phyloP scores from a whole-genome alignment of 2,113 vertebrate species.

The Cariama cristata region DNA sequence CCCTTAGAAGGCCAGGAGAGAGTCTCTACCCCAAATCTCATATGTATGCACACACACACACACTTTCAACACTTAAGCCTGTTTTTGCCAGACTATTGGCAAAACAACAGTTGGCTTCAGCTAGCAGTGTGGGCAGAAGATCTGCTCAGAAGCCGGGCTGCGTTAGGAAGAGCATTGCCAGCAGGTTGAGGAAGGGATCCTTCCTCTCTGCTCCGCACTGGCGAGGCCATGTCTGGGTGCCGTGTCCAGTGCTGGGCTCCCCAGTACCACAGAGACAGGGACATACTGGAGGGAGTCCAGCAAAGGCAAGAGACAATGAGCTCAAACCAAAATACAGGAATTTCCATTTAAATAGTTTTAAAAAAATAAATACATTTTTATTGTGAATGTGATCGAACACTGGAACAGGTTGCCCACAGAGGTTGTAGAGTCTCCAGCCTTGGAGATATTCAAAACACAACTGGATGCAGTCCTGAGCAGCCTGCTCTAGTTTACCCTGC shows the following conservation, averaged over 20 bases:
- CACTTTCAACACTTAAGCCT: not conserved
- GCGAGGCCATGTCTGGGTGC: not conserved
- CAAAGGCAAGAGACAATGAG: not conserved
- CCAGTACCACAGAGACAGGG: not conserved
- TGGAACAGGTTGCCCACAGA: not conserved
- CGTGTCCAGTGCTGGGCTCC: not conserved
- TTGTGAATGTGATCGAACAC: not conserved
- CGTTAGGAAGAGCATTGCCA: not conserved
- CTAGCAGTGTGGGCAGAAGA: not conserved
- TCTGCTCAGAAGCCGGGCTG: not conserved
- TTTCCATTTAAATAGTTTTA: not conserved
- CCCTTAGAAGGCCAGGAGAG: not conserved
- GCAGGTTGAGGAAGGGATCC: not conserved
- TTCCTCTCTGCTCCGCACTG: not conserved
- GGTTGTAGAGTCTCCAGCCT: not conserved
- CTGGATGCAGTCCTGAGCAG: accelerated
- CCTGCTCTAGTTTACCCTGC: not conserved
- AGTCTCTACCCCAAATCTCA: not conserved
- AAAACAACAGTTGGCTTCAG: not conserved
- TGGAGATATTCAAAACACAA: not conserved
- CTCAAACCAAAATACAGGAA: not conserved
- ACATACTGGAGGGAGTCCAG: not conserved
- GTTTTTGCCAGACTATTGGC: not conserved
- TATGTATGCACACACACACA: not conserved
- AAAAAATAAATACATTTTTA: not conserved